Base-by-base conservation (phyloP, 1,140 invertebrate species). In the Zaprionus taronus region DNA sequence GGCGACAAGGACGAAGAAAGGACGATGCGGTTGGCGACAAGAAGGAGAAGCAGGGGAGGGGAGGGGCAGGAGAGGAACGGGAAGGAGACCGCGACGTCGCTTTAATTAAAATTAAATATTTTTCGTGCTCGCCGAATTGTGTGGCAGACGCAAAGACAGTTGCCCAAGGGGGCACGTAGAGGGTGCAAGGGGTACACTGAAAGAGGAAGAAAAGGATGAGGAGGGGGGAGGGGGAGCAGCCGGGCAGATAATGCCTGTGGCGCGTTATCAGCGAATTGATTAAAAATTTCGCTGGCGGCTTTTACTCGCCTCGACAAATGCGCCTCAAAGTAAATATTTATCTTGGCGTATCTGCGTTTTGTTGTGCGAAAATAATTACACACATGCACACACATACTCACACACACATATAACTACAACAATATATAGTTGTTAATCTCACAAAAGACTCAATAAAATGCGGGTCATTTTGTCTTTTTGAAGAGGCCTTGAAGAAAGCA, bases 31-130 rank as follows among this genome's bases (percentile, higher is more conserved):
- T 3, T 31, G 20, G 5, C 15, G 38, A 2, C 20, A 15, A 44
- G 69, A 20, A 57, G 24, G 6, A 12, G 49, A 9, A 44, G 24
- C n/a, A 3, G 9, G 34, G 12, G 17, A 0, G 28, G 41, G 17
- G 1, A 34, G n/a, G 41, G 7, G 41, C 7, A 17, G 41, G n/a
- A 26, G 38, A n/a, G 22, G 51, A 28, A 34, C 15, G 51, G 22
- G 56, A 41, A 26, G 72, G 17, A 24, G 28, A 57, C 51, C 22
- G 34, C 38, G 67, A 72, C 28, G 65, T 57, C 76, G 70, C 74
- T 80, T 84, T 83, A 84, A 83, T 83, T 77, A 83, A 84, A 83
- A 80, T 84, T 77, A 84, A 83, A 83, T 84, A 83, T 83, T 77
- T 78, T 80, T 58, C 56, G 26, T 61, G 41, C 60, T 11, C 49